phyloP scores from a whole-genome alignment of 2,113 vertebrate genomes.

The Perca fluviatilis region DNA sequence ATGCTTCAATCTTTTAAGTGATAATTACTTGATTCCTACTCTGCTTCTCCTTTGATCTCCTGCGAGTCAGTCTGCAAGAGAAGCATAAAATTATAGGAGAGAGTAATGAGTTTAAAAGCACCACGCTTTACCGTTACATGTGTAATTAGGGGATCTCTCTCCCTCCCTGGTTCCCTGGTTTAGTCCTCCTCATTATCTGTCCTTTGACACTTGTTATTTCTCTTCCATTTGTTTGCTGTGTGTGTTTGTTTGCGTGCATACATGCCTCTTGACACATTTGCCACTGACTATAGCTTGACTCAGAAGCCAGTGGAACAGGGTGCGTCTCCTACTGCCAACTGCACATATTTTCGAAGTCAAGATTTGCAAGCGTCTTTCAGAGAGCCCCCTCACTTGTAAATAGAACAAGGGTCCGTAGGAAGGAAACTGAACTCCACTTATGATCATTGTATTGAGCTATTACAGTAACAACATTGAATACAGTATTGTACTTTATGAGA shows the following conservation, averaged over 20 bases:
- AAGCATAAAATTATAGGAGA: slow-evolving; percentile 64
- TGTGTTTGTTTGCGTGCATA: slow-evolving; percentile 24
- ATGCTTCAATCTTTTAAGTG: slow-evolving; percentile 69
- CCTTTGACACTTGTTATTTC: slow-evolving; percentile 22
- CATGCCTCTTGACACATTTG: slow-evolving; percentile 66
- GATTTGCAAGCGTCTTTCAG: slow-evolving; percentile 84
- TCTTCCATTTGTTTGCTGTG: slow-evolving; percentile 35
- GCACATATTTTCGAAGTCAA: slow-evolving; percentile 86
- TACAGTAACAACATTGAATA: slow-evolving; percentile 30
- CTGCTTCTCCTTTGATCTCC: slow-evolving; percentile 67
- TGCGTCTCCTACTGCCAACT: slow-evolving; percentile 82
- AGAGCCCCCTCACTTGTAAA: slow-evolving; percentile 75
- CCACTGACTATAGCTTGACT: slow-evolving; percentile 75
- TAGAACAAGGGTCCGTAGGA: slow-evolving; percentile 63
- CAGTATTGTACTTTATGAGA: slow-evolving; percentile 19
- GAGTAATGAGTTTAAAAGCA: slow-evolving; percentile 60
- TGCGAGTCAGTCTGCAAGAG: slow-evolving; percentile 35
- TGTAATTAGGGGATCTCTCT: slow-evolving; percentile 34
- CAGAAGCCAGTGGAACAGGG: slow-evolving; percentile 79
- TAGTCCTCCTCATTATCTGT: slow-evolving; percentile 11
- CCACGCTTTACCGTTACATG: slow-evolving; percentile 31
- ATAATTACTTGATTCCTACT: slow-evolving; percentile 72
- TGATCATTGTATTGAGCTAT: slow-evolving; percentile 18
- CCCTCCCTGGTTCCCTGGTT: background rate
- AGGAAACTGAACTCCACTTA: slow-evolving; percentile 51